Evolutionary conservation across 2,888 invertebrate species (phyloP), one percentile per base, ranked within the genome.

Genomic region (Tortricodes alternella): DNA sequence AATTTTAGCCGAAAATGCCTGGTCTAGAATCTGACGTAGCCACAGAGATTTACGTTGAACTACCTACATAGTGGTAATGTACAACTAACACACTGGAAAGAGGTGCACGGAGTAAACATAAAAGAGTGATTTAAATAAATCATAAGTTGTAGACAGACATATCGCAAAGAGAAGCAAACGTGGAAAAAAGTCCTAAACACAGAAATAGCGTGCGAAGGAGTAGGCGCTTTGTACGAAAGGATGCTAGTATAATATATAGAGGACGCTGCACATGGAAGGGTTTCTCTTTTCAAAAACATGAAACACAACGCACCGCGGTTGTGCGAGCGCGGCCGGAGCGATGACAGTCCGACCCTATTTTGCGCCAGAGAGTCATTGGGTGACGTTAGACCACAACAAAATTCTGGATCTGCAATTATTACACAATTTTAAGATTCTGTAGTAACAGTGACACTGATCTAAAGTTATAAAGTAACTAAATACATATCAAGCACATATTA

Each of bases 321-420:
- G 89, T 92, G 92, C 86, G 91, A 91, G 73, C 91, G 91, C 62
- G 92, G 90, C 83, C 90, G 87, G 56, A 89, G 90, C 63, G 89
- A 89, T 49, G 89, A 81, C 61, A 88, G 80, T 65, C 91, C 91
- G 74, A 90, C 86, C 75, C 78, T 90, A 90, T 92, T 92, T 85
- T 92, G 89, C 80, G 93, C 93, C 88, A 93, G 92, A 87, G 95
- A 95, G 91, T 92, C 93, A 91, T 94, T 94, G 78, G 95, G 96
- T 79, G 95, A 93, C 78, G 93, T 94, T 89, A 96, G 93, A 88
- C 95, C 96, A 92, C 96, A 96, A 94, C 96, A 96, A 93, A 96
- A 95, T 92, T 95, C 95, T 88, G 95, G 95, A 96, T 96, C 96
- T 96, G 95, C 87, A 95, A 94, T 56, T 92, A 92, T 91, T 66